Evolutionary conservation across 2,797 vertebrate genomes (phyloP), one percentile per base, ranked within the genome.

Genomic region (Rhinichthys osculus): DNA sequence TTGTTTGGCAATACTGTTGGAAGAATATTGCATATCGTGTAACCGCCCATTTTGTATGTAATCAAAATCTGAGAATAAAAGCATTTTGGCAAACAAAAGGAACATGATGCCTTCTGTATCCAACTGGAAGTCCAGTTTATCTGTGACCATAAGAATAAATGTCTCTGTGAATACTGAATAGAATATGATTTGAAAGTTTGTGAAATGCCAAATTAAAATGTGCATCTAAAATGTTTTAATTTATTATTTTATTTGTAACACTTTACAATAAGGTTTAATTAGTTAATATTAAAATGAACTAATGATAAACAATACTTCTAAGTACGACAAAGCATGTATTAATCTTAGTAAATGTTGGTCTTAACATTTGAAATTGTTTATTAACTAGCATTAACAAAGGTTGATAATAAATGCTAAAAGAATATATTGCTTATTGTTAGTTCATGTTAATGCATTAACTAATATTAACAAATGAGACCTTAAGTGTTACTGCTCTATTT

Each of bases 1-100:
- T 62, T 74, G 17, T 76, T 54, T n/a, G 11, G 35, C 14, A 78
- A 59, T 16, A 42, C 13, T 62, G 54, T 42, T 52, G 33, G 6
- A 44, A 27, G 7, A 59, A 78, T 14, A n/a, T n/a, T 17, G 23
- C 35, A 19, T 10, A n/a, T 7, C 17, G 14, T 62, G n/a, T 78
- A 80, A 67, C 78, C 5, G 7, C 11, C 27, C 23, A 40, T 35
- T 81, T 81, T 81, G 27, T 67, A 69, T 50, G 78, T 66, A 50
- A 81, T 67, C 40, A 23, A 50, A 80, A 33, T 30, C 19, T n/a
- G 71, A 47, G 3, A 81, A 81, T 81, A 81, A 81, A 81, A 69
- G 3, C 64, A 30, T 78, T 81, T 80, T 81, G 27, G 11, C 19
- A 67, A 67, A 35, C 1, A 50, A 67, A 81, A 42, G 54, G 4